Conservation (phyloP, 2,797 vertebrate genomes). For the Myiotriccus ornatus region DNA sequence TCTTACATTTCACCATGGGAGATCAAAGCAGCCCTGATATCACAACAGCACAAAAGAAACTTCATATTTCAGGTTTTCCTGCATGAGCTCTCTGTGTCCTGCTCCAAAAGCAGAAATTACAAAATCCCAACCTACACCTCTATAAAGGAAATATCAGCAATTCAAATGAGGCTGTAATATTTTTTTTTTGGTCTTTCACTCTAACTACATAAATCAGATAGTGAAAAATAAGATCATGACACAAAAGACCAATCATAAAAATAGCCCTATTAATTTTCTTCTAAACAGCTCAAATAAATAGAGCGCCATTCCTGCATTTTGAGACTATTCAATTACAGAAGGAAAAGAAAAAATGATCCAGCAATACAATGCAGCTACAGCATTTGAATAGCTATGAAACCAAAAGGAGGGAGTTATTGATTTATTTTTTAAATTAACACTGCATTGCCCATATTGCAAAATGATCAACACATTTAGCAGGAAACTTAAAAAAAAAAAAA, state of each 20-base stretch:
- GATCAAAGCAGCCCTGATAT: neutral
- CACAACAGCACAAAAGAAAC: neutral
- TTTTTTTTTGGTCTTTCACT: neutral
- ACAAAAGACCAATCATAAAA: slow-evolving; percentile 30
- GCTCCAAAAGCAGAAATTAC: neutral
- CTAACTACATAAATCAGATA: slow-evolving; percentile 26
- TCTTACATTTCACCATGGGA: neutral
- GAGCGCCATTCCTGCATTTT: slow-evolving; percentile 10
- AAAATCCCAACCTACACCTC: neutral
- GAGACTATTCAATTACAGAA: slow-evolving; percentile 22
- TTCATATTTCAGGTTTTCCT: neutral
- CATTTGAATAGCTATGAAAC: neutral
- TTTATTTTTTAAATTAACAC: neutral
- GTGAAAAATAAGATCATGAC: neutral
- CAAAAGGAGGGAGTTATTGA: neutral
- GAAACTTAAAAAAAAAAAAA: neutral
- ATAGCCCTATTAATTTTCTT: slow-evolving; percentile 46
- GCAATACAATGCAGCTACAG: neutral
- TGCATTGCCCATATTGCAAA: neutral
- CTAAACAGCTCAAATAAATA: slow-evolving; percentile 47
- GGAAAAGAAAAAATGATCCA: neutral
- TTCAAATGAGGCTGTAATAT: neutral
- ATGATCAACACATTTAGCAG: neutral
- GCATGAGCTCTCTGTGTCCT: neutral
- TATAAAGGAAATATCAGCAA: neutral